A percentile compares a stretch with the other conserved stretches of the same genome.
Conservation (phyloP, 1,140 invertebrate species). For the Homalodisca vitripennis region DNA sequence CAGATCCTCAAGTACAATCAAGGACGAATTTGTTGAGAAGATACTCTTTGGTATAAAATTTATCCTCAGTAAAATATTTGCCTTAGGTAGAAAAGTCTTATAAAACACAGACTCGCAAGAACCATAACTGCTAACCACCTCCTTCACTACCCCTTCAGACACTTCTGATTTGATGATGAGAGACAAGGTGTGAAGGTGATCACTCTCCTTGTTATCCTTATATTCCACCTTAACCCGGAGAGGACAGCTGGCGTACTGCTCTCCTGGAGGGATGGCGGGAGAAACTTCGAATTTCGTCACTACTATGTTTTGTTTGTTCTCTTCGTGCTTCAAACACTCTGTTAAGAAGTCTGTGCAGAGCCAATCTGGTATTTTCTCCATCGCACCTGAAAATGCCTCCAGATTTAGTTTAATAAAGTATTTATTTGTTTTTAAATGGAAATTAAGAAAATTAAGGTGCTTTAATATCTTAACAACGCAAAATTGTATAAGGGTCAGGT, state of each 20-base stretch:
- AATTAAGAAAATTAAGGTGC: too few species aligned
- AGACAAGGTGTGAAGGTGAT: neutral
- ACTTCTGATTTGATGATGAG: slow-evolving; percentile 3
- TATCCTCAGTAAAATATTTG: neutral
- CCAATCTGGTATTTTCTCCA: too few species aligned
- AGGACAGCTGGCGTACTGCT: slow-evolving; percentile 5
- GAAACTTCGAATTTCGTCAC: neutral
- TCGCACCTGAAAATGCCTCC: too few species aligned
- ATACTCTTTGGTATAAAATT: neutral
- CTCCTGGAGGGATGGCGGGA: neutral
- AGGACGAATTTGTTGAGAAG: neutral
- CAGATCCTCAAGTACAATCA: slow-evolving; percentile 10
- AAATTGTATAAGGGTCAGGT: too few species aligned
- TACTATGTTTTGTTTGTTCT: neutral
- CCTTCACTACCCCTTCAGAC: neutral
- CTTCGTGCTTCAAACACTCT: neutral
- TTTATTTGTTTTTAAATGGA: too few species aligned
- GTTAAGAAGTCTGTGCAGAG: neutral
- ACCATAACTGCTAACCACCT: neutral
- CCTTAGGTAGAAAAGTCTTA: slow-evolving; percentile 1
- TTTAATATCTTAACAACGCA: too few species aligned
- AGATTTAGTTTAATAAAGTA: too few species aligned
- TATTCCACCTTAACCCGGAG: slow-evolving; percentile 8
- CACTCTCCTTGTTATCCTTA: neutral
- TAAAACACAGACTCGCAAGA: neutral